Base-by-base conservation (phyloP, 2,888 invertebrate genomes). In the Drosophila anomalata region DNA sequence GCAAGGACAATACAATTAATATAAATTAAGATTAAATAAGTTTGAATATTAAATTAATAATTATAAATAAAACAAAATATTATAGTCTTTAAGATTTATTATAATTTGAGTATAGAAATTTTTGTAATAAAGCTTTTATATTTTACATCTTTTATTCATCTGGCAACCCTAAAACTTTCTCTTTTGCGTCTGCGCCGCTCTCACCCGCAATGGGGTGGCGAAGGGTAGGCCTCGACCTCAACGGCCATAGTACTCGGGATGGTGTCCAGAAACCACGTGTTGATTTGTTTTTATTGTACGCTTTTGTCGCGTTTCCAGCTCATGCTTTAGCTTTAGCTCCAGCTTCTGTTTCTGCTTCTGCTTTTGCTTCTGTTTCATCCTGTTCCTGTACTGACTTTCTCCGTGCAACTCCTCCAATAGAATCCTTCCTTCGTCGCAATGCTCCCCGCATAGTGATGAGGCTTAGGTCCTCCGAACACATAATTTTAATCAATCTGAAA, bases 271-370 rank as follows among this genome's bases (percentile, higher is more conserved):
- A 91, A 91, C 90, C 90, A 91, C 90, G 90, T 91, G 90, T 91
- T 91, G 90, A 90, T 90, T 90, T 91, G 89, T 88, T 88, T 86
- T 88, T 90, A 89, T 89, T 90, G 73, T 91, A 91, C 90, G 90
- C 91, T 75, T 85, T 80, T 75, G 85, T 71, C 75, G 61, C 61
- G 31, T 2, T 46, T 36, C 29, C 20, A 8, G 44, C 54, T 47
- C 46, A 26, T 24, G 26, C n/a, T 77, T 76, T 36, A 71, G 53
- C 65, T 78, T 76, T 56, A 75, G 57, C 20, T 39, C 17, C 39
- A 8, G 56, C 20, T 20, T 24, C 48, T 50, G 48, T 74, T 79
- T 75, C 57, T 73, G 55, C 65, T 79, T 71, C 46, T 75, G 31
- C 44, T 33, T 24, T 2, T 44, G 53, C 44, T 53, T 17, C 17